phyloP scores from a whole-genome alignment of 1,140 invertebrate genomes.

The Drosophila nikananu region DNA sequence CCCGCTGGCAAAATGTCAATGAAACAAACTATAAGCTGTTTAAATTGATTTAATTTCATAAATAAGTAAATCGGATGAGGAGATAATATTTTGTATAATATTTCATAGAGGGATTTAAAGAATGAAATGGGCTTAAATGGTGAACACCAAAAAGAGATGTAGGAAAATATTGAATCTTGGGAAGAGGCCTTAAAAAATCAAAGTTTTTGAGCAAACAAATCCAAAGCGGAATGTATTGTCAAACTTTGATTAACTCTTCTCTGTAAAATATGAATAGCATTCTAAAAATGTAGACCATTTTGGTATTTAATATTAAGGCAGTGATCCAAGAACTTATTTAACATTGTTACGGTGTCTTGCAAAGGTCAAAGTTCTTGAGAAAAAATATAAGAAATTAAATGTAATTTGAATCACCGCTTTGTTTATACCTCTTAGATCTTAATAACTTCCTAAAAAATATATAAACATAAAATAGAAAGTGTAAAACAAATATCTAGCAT shows the following conservation, averaged over 20 bases:
- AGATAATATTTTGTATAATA: not conserved
- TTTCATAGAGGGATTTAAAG: not conserved
- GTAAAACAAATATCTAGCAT: not conserved
- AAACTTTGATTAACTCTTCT: too few relatives aligned
- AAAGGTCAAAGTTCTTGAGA: not conserved
- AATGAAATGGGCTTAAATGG: not conserved
- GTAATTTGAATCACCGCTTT: not conserved
- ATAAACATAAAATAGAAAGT: slow-evolving; percentile 8
- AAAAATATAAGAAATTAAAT: not conserved
- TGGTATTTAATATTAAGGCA: too few relatives aligned
- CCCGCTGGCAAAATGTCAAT: slow-evolving; percentile 9
- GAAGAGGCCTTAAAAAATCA: too few relatives aligned
- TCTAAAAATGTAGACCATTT: too few relatives aligned
- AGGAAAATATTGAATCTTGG: not conserved
- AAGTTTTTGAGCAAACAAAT: too few relatives aligned
- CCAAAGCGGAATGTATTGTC: too few relatives aligned
- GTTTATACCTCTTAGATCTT: too few relatives aligned
- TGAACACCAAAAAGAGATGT: not conserved
- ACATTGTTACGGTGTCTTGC: too few relatives aligned
- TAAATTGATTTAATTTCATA: slow-evolving; percentile 6
- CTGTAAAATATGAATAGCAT: too few relatives aligned
- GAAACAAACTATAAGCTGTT: not conserved
- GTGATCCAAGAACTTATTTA: too few relatives aligned
- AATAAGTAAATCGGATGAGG: not conserved
- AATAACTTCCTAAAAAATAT: not conserved